phyloP scores from a whole-genome alignment of 2,113 vertebrate genomes.

The Pogona vitticeps region DNA sequence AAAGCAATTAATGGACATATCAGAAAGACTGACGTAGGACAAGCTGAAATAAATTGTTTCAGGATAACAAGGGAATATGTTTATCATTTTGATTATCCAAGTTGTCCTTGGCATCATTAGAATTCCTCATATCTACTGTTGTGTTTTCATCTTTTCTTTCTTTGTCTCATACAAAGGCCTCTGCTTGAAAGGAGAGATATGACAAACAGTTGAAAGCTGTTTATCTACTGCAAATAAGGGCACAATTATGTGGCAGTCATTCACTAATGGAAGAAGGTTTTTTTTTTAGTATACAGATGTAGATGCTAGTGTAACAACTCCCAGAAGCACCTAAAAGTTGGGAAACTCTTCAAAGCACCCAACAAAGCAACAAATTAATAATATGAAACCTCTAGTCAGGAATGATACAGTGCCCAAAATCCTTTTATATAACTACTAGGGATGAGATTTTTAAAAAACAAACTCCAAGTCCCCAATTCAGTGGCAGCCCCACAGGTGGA shows the following conservation, averaged over 20 bases:
- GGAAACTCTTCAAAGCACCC: constrained; percentile 24
- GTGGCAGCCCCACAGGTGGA: too few relatives aligned
- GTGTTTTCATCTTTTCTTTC: neutral
- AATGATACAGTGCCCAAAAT: too few relatives aligned
- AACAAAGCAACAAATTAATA: constrained; percentile 31
- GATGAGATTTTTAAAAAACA: too few relatives aligned
- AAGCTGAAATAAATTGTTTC: constrained; percentile 6
- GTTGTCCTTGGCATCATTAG: constrained; percentile 7
- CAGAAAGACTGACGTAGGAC: neutral
- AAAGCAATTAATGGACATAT: constrained; percentile 4
- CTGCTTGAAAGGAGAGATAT: neutral
- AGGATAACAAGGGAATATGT: neutral
- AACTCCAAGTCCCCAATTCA: too few relatives aligned
- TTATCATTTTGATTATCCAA: neutral
- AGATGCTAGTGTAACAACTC: constrained; percentile 28
- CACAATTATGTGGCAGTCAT: neutral
- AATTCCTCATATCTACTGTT: neutral
- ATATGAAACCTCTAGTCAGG: neutral
- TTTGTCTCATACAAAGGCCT: neutral
- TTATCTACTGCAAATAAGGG: constrained; percentile 9
- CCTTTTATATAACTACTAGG: too few relatives aligned
- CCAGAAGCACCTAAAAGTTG: constrained; percentile 33
- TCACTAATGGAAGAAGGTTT: constrained; percentile 14
- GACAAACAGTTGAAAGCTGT: neutral
- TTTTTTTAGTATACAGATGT: neutral